A percentile compares a stretch with the other conserved stretches of the same genome.
Conservation (phyloP, 2,113 vertebrate genomes). For the Gallinago undulata region DNA sequence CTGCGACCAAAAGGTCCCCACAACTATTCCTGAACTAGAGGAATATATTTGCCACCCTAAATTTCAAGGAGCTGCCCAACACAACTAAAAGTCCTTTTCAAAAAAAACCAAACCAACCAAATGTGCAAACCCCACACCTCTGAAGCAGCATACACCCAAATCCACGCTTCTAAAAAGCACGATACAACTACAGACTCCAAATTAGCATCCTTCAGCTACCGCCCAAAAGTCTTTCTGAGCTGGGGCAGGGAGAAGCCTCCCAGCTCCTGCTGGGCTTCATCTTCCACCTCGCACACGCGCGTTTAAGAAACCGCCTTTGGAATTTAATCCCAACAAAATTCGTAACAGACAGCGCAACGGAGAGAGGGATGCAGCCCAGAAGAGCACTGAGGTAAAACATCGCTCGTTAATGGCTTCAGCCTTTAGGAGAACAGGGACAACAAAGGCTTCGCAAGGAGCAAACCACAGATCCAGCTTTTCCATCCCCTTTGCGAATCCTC, state of each 20-base stretch:
- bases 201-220: not conserved
- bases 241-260: not conserved
- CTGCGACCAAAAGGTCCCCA: accelerated
- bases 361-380: not conserved
- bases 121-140: accelerated
- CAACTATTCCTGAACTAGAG: not conserved
- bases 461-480: not conserved
- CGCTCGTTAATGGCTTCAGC: not conserved
- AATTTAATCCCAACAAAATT: not conserved
- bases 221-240: not conserved
- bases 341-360: not conserved
- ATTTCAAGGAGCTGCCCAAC: not conserved
- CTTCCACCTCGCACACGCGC: not conserved
- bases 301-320: not conserved
- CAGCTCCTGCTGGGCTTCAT: not conserved
- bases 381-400: not conserved
- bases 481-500: not conserved
- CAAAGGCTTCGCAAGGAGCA: not conserved
- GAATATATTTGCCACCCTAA: not conserved
- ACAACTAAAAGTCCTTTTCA: accelerated
- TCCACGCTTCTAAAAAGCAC: not conserved
- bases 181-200: not conserved
- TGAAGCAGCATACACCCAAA: not conserved
- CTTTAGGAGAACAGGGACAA: not conserved
- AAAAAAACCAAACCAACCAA: not conserved